Base-by-base conservation (phyloP, 2,113 vertebrate species). In the Alligator mississippiensis region DNA sequence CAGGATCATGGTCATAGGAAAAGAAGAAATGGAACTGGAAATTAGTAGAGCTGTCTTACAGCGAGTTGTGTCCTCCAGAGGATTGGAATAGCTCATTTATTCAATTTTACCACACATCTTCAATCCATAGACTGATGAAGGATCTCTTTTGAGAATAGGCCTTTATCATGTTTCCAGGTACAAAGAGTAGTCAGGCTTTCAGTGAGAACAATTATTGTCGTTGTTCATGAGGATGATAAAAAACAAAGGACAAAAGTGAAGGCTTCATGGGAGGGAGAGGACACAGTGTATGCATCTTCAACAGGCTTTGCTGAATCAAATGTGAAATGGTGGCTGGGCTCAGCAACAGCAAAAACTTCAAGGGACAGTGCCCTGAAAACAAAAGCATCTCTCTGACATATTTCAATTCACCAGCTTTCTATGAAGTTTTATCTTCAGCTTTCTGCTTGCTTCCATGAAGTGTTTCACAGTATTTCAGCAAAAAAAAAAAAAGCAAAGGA, bases 381-480 rank as follows among this genome's bases (percentile, higher is more conserved):
- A 70, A 34, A 72, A 34, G 30, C 19, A 22, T 19, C 10, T 5
- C 30, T 21, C 3, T 72, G 30, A 38, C 68, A 72, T 22, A 22
- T 5, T 17, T 11, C 30, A 4, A 21, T 38, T 38, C 30, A 12
- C 11, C 30, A 22, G 22, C 19, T 21, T 72, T 38, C 68, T 11
- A 72, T 6, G 17, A 30, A 38, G 24, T 13, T 30, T 13, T 63
- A 66, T 80, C 4, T 38, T 17, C 64, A 59, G 55, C 17, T 28
- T 2, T 70, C 11, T 61, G 6, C 18, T 11, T 19, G 13, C 77
- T 4, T 30, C 6, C 22, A 3, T 25, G 30, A 19, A 1, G 0
- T 2, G 13, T 3, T 27, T 17, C 2, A 21, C 10, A 16, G 28
- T 30, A 25, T 30, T 2, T 62, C 58, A 59, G 76, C 15, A 62